Evolutionary conservation across 2,797 vertebrate species (phyloP).

Genomic region (Micropoecilia bifurca): DNA sequence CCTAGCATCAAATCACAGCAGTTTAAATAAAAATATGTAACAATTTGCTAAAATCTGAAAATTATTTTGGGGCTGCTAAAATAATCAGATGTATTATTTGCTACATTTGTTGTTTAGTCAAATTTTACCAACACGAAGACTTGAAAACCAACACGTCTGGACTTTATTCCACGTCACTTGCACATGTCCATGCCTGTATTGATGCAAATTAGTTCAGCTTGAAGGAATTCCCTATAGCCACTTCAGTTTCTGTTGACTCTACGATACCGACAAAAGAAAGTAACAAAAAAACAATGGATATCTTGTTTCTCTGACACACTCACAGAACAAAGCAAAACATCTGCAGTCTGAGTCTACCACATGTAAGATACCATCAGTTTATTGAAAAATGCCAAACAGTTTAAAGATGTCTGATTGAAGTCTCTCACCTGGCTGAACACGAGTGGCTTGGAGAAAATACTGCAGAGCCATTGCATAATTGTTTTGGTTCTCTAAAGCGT

Average conservation of each 20-base stretch:
- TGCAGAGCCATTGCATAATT: conserved; percentile 90
- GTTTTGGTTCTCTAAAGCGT: conserved; percentile 96
- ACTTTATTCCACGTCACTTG: neutral
- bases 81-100: neutral
- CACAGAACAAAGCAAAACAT: neutral
- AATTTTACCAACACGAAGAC: neutral
- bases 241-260: neutral
- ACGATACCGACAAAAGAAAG: neutral
- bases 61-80: neutral
- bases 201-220: neutral
- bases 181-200: neutral
- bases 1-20: neutral
- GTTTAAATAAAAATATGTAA: neutral
- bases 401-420: neutral
- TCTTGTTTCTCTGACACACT: neutral
- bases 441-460: conserved; percentile 95
- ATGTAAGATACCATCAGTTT: neutral
- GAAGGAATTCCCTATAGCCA: neutral
- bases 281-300: neutral
- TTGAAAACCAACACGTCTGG: neutral
- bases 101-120: neutral
- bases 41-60: too few relatives aligned
- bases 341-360: too few relatives aligned
- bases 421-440: conserved; percentile 93
- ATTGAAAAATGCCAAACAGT: neutral